These are phyloP conservation scores for Iguana delicatissima DNA, from an alignment of 2,797 vertebrate species.

Conservation along the genomic window DNA sequence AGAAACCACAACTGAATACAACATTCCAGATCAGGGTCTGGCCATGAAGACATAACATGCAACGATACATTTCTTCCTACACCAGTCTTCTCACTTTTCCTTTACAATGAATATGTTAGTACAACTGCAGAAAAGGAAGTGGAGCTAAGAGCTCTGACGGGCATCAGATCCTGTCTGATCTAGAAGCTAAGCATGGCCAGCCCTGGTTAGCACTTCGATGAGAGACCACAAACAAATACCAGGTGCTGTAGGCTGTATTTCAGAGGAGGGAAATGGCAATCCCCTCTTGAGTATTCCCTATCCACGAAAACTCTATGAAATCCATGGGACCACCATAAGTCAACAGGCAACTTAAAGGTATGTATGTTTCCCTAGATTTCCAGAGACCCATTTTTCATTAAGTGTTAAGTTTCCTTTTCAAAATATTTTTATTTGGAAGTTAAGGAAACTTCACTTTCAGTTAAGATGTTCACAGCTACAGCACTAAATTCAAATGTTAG, in stretches of 20 bases:
- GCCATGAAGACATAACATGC: background rate
- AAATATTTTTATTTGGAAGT: background rate
- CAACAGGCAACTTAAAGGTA: too few relatives aligned
- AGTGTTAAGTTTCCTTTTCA: constrained; percentile 3
- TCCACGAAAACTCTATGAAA: too few relatives aligned
- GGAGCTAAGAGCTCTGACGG: too few relatives aligned
- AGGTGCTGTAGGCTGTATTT: too few relatives aligned
- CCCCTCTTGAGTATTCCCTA: too few relatives aligned
- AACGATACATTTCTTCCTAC: background rate
- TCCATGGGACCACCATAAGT: too few relatives aligned
- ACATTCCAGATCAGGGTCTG: background rate
- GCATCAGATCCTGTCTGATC: too few relatives aligned
- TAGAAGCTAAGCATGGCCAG: too few relatives aligned
- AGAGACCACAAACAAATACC: too few relatives aligned
- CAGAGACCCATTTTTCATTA: constrained; percentile 18
- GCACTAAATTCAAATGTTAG: too few relatives aligned
- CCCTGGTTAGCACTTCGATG: too few relatives aligned
- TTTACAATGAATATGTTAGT: constrained; percentile 9
- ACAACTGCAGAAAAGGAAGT: background rate
- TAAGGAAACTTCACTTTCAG: background rate
- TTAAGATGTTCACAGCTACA: background rate
- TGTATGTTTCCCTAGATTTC: background rate
- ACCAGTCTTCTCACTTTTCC: background rate
- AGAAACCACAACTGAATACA: constrained; percentile 12
- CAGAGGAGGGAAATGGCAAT: too few relatives aligned